phyloP scores from a whole-genome alignment of 2,888 invertebrate species.

The Belgica antarctica region DNA sequence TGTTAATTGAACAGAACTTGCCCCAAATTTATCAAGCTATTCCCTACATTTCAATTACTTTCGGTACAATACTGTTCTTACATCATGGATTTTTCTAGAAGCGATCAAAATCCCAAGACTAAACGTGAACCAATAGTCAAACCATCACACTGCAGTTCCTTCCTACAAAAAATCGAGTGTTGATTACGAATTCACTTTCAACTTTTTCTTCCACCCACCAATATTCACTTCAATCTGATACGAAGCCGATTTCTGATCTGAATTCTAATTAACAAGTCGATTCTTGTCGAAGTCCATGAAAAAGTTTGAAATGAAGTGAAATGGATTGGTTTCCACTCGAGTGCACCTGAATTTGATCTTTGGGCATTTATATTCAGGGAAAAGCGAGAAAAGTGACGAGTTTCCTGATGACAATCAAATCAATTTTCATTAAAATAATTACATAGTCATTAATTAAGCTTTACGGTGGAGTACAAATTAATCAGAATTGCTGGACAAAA shows the following conservation, averaged over 20 bases:
- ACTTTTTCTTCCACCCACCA: too few species aligned
- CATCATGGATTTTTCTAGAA: too few species aligned
- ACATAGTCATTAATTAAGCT: slow-evolving; percentile 40
- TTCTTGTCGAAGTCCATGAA: background rate
- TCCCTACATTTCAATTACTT: too few species aligned
- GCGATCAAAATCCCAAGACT: too few species aligned
- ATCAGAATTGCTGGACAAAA: background rate
- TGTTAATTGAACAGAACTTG: too few species aligned
- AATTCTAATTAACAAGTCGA: slow-evolving; percentile 33
- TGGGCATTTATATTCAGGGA: background rate
- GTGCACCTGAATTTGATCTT: slow-evolving; percentile 26
- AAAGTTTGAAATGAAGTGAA: background rate
- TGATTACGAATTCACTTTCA: too few species aligned
- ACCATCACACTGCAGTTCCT: too few species aligned
- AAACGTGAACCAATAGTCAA: too few species aligned
- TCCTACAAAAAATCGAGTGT: too few species aligned
- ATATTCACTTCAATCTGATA: too few species aligned
- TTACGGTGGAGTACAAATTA: background rate
- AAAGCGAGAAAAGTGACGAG: background rate
- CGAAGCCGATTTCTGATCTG: slow-evolving; percentile 2
- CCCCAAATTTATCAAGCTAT: too few species aligned
- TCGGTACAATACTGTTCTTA: too few species aligned
- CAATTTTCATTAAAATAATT: slow-evolving; percentile 43
- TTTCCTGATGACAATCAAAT: slow-evolving; percentile 33
- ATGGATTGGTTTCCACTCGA: background rate